A percentile compares a stretch with the other conserved stretches of the same genome.
Evolutionary conservation across 2,888 invertebrate genomes (phyloP).

Genomic region (Acrobasis repandana): DNA sequence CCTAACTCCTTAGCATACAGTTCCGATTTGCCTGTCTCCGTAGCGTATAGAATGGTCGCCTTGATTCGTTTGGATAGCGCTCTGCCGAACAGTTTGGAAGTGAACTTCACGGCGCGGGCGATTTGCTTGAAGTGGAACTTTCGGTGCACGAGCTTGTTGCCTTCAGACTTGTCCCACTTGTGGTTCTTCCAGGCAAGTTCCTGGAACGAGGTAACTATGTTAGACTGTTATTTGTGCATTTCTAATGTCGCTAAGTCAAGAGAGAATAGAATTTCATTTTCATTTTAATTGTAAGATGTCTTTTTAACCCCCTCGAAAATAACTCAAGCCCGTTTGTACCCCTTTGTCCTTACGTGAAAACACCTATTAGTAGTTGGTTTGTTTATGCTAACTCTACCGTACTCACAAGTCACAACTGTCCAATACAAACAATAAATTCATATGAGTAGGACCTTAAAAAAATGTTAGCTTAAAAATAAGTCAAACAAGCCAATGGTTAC

Average conservation of each 20-base stretch:
- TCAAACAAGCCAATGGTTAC: no score
- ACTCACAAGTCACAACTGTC: no score
- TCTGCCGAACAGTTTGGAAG: constrained; percentile 96
- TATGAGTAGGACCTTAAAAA: no score
- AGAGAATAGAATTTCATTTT: background rate
- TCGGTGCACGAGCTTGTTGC: constrained; percentile 86
- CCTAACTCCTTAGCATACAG: constrained; percentile 95
- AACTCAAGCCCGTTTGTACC: no score
- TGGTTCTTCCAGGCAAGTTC: constrained; percentile 96
- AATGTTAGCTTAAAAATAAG: no score
- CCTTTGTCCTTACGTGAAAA: no score
- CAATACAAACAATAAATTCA: no score
- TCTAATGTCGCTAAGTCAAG: background rate
- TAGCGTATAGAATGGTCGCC: constrained; percentile 96
- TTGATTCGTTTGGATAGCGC: constrained; percentile 96
- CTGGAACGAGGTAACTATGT: constrained; percentile 56
- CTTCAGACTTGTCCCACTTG: constrained; percentile 87
- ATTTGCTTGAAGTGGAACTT: constrained; percentile 98
- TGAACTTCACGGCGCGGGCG: constrained; percentile 97
- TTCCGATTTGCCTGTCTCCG: constrained; percentile 98
- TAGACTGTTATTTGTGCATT: constrained; percentile 4
- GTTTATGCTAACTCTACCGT: no score
- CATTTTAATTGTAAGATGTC: background rate
- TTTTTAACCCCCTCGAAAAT: no score
- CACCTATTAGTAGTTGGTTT: no score